Percentiles rank a stretch among this genome's conserved stretches.
Evolutionary conservation across 1,140 invertebrate genomes (phyloP).

Genomic region (Drosophila baimaii): DNA sequence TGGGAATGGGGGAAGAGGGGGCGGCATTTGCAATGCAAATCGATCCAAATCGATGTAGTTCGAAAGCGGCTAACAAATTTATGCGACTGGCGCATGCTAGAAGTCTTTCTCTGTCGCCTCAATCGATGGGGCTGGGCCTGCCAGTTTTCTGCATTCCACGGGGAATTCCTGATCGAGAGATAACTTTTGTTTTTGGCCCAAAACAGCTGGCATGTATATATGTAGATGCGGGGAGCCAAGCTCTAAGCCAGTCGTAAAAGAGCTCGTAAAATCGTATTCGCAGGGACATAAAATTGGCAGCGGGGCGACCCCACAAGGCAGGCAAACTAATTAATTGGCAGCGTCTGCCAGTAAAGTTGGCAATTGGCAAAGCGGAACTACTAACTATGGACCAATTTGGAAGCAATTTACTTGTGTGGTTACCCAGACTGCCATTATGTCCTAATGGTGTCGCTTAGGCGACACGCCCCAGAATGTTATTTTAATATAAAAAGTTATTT

Average conservation of each 20-base stretch:
- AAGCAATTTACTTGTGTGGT: constrained; percentile 23
- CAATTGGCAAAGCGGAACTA: constrained; percentile 19
- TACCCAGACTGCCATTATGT: not conserved
- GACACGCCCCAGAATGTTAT: not conserved
- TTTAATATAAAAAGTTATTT: not conserved
- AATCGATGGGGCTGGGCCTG: constrained; percentile 11
- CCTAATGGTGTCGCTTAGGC: not conserved
- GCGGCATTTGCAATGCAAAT: constrained; percentile 64
- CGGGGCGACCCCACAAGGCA: constrained; percentile 13
- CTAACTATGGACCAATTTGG: constrained; percentile 31
- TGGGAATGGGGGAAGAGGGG: not conserved
- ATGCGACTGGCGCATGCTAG: constrained; percentile 57
- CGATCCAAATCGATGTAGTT: constrained; percentile 35
- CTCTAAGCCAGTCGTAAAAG: constrained; percentile 37
- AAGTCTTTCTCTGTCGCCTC: constrained; percentile 37
- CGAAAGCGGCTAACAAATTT: constrained; percentile 63
- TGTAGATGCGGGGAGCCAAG: constrained; percentile 3
- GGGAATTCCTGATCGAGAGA: constrained; percentile 58
- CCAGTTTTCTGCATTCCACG: constrained; percentile 52
- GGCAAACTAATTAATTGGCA: constrained; percentile 36
- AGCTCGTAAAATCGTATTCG: constrained; percentile 34
- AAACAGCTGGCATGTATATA: constrained; percentile 25
- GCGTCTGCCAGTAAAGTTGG: constrained; percentile 27
- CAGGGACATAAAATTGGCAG: constrained; percentile 26
- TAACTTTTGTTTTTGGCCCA: constrained; percentile 37